Evolutionary conservation across 2,113 vertebrate species (phyloP).

Genomic region (Stercorarius parasiticus): DNA sequence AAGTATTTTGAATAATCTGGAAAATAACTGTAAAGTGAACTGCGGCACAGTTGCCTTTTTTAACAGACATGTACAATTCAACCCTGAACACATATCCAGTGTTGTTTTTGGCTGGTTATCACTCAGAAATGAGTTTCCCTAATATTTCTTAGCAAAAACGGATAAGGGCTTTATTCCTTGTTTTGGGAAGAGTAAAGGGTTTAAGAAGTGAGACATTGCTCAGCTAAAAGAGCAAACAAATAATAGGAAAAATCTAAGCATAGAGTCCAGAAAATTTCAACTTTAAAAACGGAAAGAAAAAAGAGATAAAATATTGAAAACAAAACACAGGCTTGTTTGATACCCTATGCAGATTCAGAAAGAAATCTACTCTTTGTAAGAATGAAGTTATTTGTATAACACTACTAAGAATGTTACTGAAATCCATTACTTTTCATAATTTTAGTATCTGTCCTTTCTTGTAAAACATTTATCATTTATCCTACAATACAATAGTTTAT

Average conservation of each 20-base stretch:
- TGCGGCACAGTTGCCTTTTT: constrained; percentile 55
- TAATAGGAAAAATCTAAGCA: background rate
- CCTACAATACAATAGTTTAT: background rate
- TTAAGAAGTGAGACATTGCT: background rate
- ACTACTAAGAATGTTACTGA: background rate
- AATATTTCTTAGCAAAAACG: background rate
- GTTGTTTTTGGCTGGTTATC: constrained; percentile 48
- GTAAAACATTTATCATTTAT: background rate
- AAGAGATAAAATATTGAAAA: background rate
- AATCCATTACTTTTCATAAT: background rate
- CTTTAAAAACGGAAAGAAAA: background rate
- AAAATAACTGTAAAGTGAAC: constrained; percentile 71
- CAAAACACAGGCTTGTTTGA: background rate
- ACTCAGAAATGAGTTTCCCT: constrained; percentile 31
- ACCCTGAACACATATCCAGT: constrained; percentile 1
- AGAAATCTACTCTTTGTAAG: background rate
- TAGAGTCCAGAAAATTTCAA: background rate
- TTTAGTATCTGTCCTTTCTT: background rate
- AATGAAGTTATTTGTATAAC: background rate
- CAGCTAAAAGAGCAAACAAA: background rate
- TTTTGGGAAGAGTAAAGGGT: background rate
- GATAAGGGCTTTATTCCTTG: background rate
- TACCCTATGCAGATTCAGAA: background rate
- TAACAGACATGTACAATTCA: constrained; percentile 54
- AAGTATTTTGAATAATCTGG: constrained; percentile 69